Evolutionary conservation across 1,140 invertebrate genomes (phyloP).

Genomic region (Dolichoris vasculosae): DNA sequence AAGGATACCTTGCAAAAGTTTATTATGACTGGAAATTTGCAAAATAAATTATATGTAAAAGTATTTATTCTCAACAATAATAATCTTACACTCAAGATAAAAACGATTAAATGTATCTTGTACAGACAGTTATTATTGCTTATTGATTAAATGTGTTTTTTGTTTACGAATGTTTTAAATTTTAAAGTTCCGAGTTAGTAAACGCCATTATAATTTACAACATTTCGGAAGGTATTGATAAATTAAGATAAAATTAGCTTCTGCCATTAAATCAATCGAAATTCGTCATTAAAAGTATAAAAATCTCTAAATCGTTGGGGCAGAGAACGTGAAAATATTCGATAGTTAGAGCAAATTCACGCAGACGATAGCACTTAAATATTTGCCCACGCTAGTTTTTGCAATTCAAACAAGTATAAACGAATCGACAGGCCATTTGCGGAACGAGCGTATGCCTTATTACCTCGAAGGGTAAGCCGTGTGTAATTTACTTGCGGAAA

Average conservation of each 20-base stretch:
- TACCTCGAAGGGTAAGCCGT: background rate
- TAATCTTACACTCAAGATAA: background rate
- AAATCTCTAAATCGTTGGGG: background rate
- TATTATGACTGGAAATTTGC: background rate
- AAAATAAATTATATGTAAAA: too few species aligned
- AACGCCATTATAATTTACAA: background rate
- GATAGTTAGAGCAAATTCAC: background rate
- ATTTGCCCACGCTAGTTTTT: background rate
- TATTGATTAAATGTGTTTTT: background rate
- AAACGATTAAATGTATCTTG: background rate
- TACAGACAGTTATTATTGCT: too few species aligned
- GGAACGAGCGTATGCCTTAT: background rate
- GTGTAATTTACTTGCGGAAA: background rate
- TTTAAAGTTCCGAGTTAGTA: background rate
- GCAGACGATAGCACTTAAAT: background rate
- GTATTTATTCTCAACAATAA: background rate
- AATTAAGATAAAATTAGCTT: background rate
- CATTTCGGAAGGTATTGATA: background rate
- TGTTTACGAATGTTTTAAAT: background rate
- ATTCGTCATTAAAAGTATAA: background rate
- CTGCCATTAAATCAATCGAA: background rate
- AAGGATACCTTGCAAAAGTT: background rate
- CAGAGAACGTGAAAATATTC: background rate
- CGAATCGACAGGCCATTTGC: background rate
- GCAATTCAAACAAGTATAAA: background rate